phyloP scores from a whole-genome alignment of 2,888 invertebrate species.

The Schizaphis graminum region DNA sequence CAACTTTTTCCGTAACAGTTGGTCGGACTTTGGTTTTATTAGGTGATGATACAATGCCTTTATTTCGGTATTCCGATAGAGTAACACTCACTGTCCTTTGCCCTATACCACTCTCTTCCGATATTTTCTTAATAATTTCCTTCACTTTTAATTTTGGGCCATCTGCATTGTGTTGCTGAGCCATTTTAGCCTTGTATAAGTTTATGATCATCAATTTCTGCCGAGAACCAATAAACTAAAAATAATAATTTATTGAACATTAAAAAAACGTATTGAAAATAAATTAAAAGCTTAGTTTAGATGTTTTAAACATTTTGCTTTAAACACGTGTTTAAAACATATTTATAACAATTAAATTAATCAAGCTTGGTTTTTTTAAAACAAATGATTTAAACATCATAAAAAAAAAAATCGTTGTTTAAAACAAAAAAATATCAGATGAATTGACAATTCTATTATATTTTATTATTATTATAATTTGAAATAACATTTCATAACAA shows the following conservation, averaged over 20 bases:
- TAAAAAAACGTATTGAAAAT: constrained; percentile 4
- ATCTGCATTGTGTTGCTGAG: constrained; percentile 25
- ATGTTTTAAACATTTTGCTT: too few relatives aligned
- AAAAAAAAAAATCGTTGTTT: too few relatives aligned
- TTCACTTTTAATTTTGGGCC: constrained; percentile 39
- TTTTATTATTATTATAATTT: too few relatives aligned
- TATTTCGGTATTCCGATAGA: constrained; percentile 41
- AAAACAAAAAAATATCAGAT: too few relatives aligned
- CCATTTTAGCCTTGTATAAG: constrained; percentile 17
- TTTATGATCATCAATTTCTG: constrained; percentile 33
- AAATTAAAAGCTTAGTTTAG: constrained; percentile 35
- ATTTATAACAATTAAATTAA: too few relatives aligned
- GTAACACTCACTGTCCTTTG: constrained; percentile 27
- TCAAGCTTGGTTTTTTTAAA: too few relatives aligned
- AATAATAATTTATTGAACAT: constrained; percentile 16
- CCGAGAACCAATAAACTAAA: constrained; percentile 38
- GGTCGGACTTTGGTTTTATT: constrained; percentile 19
- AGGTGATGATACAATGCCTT: constrained; percentile 2
- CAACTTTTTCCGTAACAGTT: not conserved
- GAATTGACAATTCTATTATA: too few relatives aligned
- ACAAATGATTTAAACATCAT: too few relatives aligned
- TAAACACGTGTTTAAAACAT: too few relatives aligned
- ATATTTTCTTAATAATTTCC: constrained; percentile 24
- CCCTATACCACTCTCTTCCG: constrained; percentile 28
- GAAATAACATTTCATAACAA: too few relatives aligned